Base-by-base conservation (phyloP, 2,797 vertebrate genomes). In the Monodelphis domestica region DNA sequence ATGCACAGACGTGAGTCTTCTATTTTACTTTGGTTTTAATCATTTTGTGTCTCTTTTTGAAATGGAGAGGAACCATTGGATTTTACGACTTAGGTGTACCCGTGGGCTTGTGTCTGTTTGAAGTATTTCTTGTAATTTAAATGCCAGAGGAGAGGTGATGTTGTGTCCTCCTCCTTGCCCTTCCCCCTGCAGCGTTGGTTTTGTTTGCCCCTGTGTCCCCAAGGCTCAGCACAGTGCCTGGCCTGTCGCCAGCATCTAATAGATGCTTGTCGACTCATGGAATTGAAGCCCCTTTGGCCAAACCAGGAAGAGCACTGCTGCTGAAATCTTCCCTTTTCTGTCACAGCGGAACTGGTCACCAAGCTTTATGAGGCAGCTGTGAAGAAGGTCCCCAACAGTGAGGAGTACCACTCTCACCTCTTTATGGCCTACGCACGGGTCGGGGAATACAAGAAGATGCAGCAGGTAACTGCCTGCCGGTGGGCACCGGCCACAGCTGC, bases 371-470 rank as follows among this genome's bases (percentile, higher is more conserved):
- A 99, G 95, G 99, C 99, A 6, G 99, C 99, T 38, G 99, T 99
- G 97, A 99, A 99, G 98, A 99, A 99, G 97, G 99, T 99, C 92
- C 99, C 99, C 29, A 99, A 98, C 91, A 99, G 99, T 17, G 99
- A 99, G 95, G 99, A 99, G 96, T 99, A 99, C 95, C 99, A 99
- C 98, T 99, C 99, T 6, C 99, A 99, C 96, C 99, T 99, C 96
- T 99, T 99, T 98, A 99, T 99, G 99, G 99, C 99, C 3, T 99
- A 99, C 29, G 99, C 99, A 93, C 99, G 99, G 53, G 99, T 99
- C 29, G 99, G 99, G 9, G 99, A 99, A 95, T 99, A 99, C 98
- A 99, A 99, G 98, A 99, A 99, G 98, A 99, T 99, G 99, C 99
- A 99, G 93, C 99, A 99, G 99, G 99, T 99, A 98, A 97, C 0